These are phyloP conservation scores for Euborellia annulipes DNA, from an alignment of 1,140 invertebrate genomes.

Conservation along the genomic window DNA sequence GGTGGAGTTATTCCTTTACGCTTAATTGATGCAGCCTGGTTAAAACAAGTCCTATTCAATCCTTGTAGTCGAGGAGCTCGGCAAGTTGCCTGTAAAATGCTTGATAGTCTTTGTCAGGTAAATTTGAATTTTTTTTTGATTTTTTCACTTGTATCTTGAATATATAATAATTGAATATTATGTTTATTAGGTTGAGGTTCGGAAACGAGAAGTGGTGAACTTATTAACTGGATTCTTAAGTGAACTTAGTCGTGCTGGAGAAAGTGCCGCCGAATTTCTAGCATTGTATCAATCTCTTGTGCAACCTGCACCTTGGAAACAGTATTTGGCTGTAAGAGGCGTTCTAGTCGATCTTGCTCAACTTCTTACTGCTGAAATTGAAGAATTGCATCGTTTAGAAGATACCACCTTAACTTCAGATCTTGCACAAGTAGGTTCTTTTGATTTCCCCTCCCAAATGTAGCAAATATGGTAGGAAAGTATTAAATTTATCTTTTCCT, in stretches of 20 bases:
- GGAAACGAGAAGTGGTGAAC: conserved; percentile 62
- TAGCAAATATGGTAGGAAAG: too few relatives aligned
- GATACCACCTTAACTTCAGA: conserved; percentile 86
- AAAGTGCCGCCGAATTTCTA: conserved; percentile 83
- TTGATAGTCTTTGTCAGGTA: conserved; percentile 63
- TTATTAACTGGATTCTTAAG: conserved; percentile 77
- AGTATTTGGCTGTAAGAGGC: conserved; percentile 77
- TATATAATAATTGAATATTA: not conserved
- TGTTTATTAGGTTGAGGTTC: conserved; percentile 24
- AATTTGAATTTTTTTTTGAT: too few relatives aligned
- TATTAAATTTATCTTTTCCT: conserved; percentile 10
- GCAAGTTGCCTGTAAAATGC: conserved; percentile 75
- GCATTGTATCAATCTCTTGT: conserved; percentile 72
- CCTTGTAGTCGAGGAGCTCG: conserved; percentile 74
- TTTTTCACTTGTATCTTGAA: conserved; percentile 2
- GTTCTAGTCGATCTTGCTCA: conserved; percentile 71
- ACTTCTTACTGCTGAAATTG: conserved; percentile 74
- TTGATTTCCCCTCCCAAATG: too few relatives aligned
- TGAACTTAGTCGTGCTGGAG: conserved; percentile 67
- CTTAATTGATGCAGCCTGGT: conserved; percentile 56
- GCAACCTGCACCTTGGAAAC: conserved; percentile 74
- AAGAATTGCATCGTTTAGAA: conserved; percentile 67
- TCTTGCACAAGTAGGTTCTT: conserved; percentile 59
- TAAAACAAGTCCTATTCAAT: conserved; percentile 80
- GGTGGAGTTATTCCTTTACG: conserved; percentile 29